Conservation (phyloP, 92 coral and sea anemone species). For the Parazoanthus swiftii region DNA sequence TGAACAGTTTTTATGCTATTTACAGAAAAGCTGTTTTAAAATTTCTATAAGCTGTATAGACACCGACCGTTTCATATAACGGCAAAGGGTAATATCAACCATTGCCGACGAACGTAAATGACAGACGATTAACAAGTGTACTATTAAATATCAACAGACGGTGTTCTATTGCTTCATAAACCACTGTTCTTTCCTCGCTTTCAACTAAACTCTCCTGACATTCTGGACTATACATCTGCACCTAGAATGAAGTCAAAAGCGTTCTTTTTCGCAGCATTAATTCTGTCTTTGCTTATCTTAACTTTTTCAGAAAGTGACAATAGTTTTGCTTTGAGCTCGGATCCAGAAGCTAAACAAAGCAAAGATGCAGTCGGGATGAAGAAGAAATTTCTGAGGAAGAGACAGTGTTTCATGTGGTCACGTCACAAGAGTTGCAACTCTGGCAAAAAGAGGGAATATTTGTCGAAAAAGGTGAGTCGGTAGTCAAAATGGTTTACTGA, state of each 20-base stretch:
- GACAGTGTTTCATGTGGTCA: not conserved
- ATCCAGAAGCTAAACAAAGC: not conserved
- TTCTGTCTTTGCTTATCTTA: not conserved
- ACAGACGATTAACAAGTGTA: not conserved
- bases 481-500: too few species aligned
- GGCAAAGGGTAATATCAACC: not conserved
- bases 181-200: not conserved
- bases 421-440: not conserved
- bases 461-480: not conserved
- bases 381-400: not conserved
- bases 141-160: not conserved
- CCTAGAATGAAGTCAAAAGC: not conserved
- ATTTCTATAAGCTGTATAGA: not conserved
- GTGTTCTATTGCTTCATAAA: not conserved
- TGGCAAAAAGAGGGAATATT: not conserved
- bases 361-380: not conserved
- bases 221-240: not conserved
- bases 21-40: not conserved
- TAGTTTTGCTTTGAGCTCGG: not conserved
- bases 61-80: not conserved
- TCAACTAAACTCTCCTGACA: not conserved
- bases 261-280: not conserved
- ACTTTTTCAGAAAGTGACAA: not conserved
- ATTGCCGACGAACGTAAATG: not conserved
- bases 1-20: not conserved